Evolutionary conservation across 2,797 vertebrate species (phyloP), one percentile per base, ranked within the genome.

Genomic region (Acanthurus lineatus): DNA sequence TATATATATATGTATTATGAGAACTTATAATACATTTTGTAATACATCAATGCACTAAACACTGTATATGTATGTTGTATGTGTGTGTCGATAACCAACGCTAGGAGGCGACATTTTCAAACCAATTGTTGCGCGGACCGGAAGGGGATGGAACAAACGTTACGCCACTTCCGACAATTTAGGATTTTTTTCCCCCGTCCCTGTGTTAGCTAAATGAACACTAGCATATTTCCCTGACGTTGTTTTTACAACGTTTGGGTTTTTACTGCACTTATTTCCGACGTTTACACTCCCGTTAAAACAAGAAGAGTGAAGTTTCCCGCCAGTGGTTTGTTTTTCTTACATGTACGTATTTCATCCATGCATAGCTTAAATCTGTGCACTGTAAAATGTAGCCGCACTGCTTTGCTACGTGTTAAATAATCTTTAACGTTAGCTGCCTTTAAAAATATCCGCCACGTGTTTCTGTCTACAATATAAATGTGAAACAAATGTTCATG

Each of bases 71-170:
- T 32, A 32, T 32, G 28, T 32, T 32, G 28, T 32, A 32, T 32
- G 28, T 32, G 28, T 32, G 28, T 32, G 28, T 4, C 28, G 0
- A n/a, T 10, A 28, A 20, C 19, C 32, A 76, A 32, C 91, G 2
- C 11, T 73, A 86, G 91, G 48, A 51, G 89, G 81, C 11, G 78
- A 32, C 77, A 76, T 77, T 70, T 81, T 48, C 73, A 65, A 79
- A 73, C 19, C 16, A 68, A 73, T 11, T 9, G 5, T 65, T 35
- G 12, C 3, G 2, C 1, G 0, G 4, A 3, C 0, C 47, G 81
- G 84, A 85, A 79, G 40, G 1, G 6, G 32, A 17, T 1, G 15
- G 0, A 10, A 2, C 0, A 0, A 9, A 1, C 0, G 0, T 38
- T 38, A 73, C 73, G 25, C 82, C 82, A 90, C 53, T 80, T 92